These are phyloP conservation scores for Hyla sarda DNA, from an alignment of 2,113 vertebrate genomes.

Conservation along the genomic window DNA sequence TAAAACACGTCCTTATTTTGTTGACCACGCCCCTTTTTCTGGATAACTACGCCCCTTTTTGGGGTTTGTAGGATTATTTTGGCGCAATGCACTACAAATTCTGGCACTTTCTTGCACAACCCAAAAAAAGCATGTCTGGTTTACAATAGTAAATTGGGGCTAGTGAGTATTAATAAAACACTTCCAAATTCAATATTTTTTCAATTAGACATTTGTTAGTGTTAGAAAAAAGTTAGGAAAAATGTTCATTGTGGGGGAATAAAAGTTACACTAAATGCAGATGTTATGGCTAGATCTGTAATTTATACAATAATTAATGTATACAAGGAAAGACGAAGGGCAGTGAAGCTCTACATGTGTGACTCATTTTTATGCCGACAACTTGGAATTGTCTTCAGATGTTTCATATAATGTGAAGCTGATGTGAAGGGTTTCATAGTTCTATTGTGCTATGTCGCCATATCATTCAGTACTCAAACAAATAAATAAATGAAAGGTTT, in stretches of 20 bases:
- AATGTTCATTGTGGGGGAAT: not conserved
- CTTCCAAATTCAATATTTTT: constrained; percentile 5
- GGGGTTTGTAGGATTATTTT: too few species aligned
- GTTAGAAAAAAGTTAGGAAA: not conserved
- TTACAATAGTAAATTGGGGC: too few species aligned
- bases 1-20: too few species aligned
- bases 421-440: not conserved
- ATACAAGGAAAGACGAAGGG: not conserved
- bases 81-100: too few species aligned
- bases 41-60: too few species aligned
- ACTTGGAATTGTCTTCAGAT: not conserved
- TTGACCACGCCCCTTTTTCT: too few species aligned
- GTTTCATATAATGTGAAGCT: not conserved
- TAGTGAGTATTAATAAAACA: not conserved
- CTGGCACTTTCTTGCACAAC: too few species aligned
- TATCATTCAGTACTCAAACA: not conserved
- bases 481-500: too few species aligned
- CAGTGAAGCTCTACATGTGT: not conserved
- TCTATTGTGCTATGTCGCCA: too few species aligned
- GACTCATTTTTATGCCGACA: not conserved
- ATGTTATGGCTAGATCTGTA: not conserved
- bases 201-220: not conserved
- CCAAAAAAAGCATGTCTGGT: too few species aligned
- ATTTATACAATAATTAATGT: not conserved
- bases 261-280: not conserved